phyloP scores from a whole-genome alignment of 2,888 invertebrate genomes.

The Stenurella melanura region DNA sequence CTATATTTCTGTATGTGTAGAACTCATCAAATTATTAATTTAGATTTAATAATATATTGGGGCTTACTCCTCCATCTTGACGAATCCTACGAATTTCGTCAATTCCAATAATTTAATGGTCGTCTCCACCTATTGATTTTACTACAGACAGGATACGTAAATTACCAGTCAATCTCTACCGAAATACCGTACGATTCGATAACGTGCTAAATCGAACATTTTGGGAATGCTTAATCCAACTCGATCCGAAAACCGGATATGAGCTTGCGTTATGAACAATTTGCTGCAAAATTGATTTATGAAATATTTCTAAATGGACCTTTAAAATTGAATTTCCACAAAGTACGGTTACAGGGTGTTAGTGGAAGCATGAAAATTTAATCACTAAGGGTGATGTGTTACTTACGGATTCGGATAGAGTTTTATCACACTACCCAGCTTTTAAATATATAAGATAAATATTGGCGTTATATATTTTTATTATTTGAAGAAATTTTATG shows the following conservation, averaged over 20 bases:
- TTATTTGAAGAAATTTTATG: too few species aligned
- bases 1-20: too few species aligned
- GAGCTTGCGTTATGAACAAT: constrained; percentile 92
- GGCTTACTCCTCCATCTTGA: background rate
- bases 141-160: constrained; percentile 51
- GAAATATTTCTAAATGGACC: constrained; percentile 56
- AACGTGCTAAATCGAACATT: constrained; percentile 53
- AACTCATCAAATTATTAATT: background rate
- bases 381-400: too few species aligned
- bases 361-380: background rate
- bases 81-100: background rate
- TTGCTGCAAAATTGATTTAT: constrained; percentile 75
- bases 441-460: too few species aligned
- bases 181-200: constrained; percentile 47
- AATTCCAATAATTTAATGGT: constrained; percentile 9
- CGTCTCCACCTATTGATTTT: constrained; percentile 44
- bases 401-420: too few species aligned
- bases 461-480: too few species aligned
- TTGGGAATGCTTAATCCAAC: constrained; percentile 48
- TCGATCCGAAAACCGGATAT: constrained; percentile 79
- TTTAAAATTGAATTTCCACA: constrained; percentile 34
- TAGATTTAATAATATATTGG: background rate
- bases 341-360: background rate
- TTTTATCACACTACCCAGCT: too few species aligned
- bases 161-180: constrained; percentile 56